These are phyloP conservation scores for Otocyon megalotis DNA, from an alignment of 2,113 vertebrate genomes.

Conservation along the genomic window DNA sequence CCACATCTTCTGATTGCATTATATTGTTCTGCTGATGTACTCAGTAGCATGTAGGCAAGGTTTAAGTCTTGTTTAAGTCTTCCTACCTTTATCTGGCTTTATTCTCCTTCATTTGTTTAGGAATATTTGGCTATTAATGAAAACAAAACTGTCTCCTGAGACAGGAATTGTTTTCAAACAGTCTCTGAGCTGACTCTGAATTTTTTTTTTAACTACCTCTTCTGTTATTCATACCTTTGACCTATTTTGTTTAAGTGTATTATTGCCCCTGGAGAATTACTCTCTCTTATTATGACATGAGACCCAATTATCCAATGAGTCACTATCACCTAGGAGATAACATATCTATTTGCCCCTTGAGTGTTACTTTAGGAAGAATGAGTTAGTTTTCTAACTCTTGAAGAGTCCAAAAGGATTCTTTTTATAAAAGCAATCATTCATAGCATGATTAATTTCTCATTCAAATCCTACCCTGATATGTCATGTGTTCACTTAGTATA, in stretches of 20 bases:
- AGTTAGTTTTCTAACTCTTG: constrained; percentile 46
- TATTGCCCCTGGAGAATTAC: background rate
- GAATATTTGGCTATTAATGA: constrained; percentile 63
- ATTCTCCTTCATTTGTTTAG: constrained; percentile 52
- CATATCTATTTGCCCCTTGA: background rate
- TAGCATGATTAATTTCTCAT: constrained; percentile 47
- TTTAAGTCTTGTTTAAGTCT: background rate
- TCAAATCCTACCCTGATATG: constrained; percentile 18
- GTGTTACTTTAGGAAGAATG: constrained; percentile 43
- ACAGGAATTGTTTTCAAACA: constrained; percentile 63
- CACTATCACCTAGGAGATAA: constrained; percentile 34
- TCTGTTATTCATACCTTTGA: constrained; percentile 65
- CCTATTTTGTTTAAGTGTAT: constrained; percentile 67
- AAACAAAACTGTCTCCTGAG: constrained; percentile 65
- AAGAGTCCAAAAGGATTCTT: background rate
- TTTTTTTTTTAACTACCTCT: constrained; percentile 71
- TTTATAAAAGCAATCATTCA: constrained; percentile 27
- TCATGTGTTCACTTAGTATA: constrained; percentile 54
- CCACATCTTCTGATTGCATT: background rate
- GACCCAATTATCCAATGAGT: constrained; percentile 67
- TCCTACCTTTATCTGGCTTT: background rate
- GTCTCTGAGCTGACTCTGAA: constrained; percentile 53
- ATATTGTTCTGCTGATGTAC: background rate
- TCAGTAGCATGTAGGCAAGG: background rate
- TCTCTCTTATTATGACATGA: constrained; percentile 53